Conservation (phyloP, 2,797 vertebrate species). For the Lepilemur ruficaudatus region DNA sequence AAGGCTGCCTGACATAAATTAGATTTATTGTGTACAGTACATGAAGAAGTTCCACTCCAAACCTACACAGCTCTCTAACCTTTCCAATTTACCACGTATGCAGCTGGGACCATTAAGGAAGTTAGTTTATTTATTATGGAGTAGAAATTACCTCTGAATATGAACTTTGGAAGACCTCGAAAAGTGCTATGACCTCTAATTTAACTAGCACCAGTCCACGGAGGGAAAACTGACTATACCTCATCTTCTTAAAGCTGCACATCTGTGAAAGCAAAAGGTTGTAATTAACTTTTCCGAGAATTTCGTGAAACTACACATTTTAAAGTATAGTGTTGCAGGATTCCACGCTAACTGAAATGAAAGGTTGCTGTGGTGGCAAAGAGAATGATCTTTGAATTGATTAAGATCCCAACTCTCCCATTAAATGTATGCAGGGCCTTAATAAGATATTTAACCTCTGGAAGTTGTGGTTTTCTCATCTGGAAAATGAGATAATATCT, state of each 20-base stretch:
- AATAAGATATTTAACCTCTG: neutral
- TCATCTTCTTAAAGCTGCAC: neutral
- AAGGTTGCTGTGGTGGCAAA: neutral
- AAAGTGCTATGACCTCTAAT: neutral
- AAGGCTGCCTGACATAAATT: neutral
- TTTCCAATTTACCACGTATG: neutral
- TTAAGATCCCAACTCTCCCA: neutral
- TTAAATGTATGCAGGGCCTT: neutral
- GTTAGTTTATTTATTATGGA: slow-evolving; percentile 38
- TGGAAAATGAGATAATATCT: neutral
- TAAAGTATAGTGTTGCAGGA: neutral
- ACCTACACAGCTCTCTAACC: neutral
- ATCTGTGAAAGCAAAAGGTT: slow-evolving; percentile 36
- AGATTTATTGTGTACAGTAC: slow-evolving; percentile 24
- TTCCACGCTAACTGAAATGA: neutral
- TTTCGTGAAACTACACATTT: slow-evolving; percentile 32
- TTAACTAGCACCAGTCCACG: neutral
- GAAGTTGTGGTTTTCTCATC: neutral
- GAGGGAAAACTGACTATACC: neutral
- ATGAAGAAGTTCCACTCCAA: neutral
- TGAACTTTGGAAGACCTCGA: slow-evolving; percentile 50
- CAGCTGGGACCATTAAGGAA: neutral
- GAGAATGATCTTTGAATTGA: neutral
- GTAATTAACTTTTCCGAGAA: slow-evolving; percentile 36
- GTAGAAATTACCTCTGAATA: neutral